A percentile compares a stretch with the other conserved stretches of the same genome.
Evolutionary conservation across 2,888 invertebrate genomes (phyloP).

Genomic region (Dinocampus coccinellae): DNA sequence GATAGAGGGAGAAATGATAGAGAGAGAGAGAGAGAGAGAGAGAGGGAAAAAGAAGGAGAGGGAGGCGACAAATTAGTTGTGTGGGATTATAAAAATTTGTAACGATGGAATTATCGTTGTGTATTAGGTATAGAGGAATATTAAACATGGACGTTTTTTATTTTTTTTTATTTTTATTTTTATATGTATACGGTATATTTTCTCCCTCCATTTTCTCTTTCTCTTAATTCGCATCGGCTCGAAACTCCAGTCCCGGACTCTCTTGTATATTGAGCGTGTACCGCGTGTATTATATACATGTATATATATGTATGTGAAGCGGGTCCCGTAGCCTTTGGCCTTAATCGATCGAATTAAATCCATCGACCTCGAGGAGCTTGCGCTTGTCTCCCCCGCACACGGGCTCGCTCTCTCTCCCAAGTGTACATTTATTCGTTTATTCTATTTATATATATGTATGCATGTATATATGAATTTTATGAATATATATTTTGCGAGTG

Average conservation of each 20-base stretch:
- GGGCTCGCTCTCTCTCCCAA: constrained; percentile 1
- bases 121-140: neutral
- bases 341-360: constrained; percentile 55
- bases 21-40: no score
- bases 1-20: neutral
- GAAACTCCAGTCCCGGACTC: constrained; percentile 33
- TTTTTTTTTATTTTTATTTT: neutral
- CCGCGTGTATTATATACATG: constrained; percentile 15
- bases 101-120: neutral
- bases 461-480: neutral
- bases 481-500: neutral
- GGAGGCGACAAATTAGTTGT: no score
- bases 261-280: constrained; percentile 3
- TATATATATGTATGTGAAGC: constrained; percentile 20
- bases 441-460: neutral
- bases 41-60: neutral
- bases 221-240: constrained; percentile 35
- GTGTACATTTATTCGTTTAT: neutral
- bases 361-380: constrained; percentile 49
- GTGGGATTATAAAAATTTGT: neutral
- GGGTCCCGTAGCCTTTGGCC: constrained; percentile 49
- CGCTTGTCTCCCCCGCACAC: constrained; percentile 40
- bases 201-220: constrained; percentile 31
- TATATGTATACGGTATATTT: neutral
- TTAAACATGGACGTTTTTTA: no score